These are phyloP conservation scores for Margaritifera margaritifera DNA, from an alignment of 2,888 invertebrate genomes.

Conservation along the genomic window DNA sequence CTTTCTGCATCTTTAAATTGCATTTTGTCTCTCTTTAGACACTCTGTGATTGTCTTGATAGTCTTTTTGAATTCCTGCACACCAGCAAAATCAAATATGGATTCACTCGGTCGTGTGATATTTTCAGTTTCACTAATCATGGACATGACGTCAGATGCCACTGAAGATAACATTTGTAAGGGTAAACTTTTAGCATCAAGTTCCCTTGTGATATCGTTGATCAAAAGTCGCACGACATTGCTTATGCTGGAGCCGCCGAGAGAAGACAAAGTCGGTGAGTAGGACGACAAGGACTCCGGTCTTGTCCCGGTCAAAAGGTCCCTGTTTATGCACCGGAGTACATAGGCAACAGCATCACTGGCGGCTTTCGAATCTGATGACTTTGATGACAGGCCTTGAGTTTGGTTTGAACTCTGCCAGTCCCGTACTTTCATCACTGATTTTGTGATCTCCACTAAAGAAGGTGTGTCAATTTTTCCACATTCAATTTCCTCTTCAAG, in stretches of 20 bases:
- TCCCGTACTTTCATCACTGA: too few relatives aligned
- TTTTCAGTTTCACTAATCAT: constrained; percentile 11
- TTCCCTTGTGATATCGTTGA: constrained; percentile 32
- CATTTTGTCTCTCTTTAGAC: constrained; percentile 32
- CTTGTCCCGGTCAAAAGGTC: too few relatives aligned
- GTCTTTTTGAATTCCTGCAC: constrained; percentile 17
- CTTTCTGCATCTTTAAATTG: constrained; percentile 27
- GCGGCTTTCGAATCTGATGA: too few relatives aligned
- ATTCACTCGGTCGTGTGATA: background rate
- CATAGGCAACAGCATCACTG: too few relatives aligned
- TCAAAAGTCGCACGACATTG: constrained; percentile 31
- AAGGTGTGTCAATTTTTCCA: constrained; percentile 7
- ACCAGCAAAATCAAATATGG: background rate
- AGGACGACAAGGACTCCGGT: too few relatives aligned
- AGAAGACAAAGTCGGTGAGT: background rate
- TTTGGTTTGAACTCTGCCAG: too few relatives aligned
- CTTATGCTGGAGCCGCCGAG: constrained; percentile 15
- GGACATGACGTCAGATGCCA: constrained; percentile 29
- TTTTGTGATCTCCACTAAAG: too few relatives aligned
- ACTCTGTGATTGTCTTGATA: constrained; percentile 25
- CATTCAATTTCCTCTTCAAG: constrained; percentile 36
- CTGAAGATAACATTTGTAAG: constrained; percentile 13
- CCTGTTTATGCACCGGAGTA: too few relatives aligned
- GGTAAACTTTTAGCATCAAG: constrained; percentile 18
- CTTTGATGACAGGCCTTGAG: too few relatives aligned